Conservation (phyloP, 2,888 invertebrate genomes). For the Athripsodes cinereus region DNA sequence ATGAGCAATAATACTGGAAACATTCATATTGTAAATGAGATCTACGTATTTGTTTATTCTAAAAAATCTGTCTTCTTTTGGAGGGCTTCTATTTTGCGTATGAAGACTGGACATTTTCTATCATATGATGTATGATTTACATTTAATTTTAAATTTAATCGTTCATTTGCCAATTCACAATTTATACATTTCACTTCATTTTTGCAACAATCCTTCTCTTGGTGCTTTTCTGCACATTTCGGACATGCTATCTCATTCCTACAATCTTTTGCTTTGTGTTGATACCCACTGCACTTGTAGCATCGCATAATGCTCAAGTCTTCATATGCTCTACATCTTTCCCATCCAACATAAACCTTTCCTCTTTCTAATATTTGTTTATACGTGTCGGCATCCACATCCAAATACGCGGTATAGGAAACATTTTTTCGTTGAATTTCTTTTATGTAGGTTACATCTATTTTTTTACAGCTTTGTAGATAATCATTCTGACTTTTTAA, state of each 20-base stretch:
- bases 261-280: background rate
- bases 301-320: background rate
- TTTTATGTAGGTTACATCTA: background rate
- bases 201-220: background rate
- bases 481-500: background rate
- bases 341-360: background rate
- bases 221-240: background rate
- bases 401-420: background rate
- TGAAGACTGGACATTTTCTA: background rate
- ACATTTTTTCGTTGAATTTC: background rate
- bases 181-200: background rate
- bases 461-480: background rate
- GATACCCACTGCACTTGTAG: background rate
- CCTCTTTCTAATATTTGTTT: background rate
- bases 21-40: too few species aligned
- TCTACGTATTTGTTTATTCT: too few species aligned
- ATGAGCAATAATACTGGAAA: too few species aligned
- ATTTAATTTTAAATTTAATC: background rate
- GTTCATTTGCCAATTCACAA: background rate
- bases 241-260: background rate
- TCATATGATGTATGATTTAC: background rate
- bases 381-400: background rate
- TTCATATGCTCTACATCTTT: background rate
- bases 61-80: background rate
- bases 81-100: background rate